Evolutionary conservation across 1,140 invertebrate species (phyloP).

Genomic region (Heliothis virescens): DNA sequence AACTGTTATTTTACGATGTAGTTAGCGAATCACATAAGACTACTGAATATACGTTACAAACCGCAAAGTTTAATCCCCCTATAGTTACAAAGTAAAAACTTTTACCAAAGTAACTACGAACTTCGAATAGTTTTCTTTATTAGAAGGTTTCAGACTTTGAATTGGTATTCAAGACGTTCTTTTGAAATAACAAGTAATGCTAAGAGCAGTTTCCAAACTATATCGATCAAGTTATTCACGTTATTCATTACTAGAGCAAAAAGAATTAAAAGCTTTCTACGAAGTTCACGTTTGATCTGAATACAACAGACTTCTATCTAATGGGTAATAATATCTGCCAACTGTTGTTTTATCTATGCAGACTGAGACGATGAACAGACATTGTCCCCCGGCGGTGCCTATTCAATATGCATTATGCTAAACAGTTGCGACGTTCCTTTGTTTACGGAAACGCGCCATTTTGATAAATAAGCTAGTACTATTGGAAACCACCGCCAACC

Average conservation of each 20-base stretch:
- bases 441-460: slow-evolving; percentile 53
- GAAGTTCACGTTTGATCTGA: slow-evolving; percentile 39
- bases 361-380: slow-evolving; percentile 30
- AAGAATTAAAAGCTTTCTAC: slow-evolving; percentile 8
- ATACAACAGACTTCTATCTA: slow-evolving; percentile 33
- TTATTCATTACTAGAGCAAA: slow-evolving; percentile 7
- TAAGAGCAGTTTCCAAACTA: slow-evolving; percentile 3
- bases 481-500: slow-evolving; percentile 36
- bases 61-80: background rate
- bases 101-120: background rate
- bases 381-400: slow-evolving; percentile 31
- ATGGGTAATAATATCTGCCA: slow-evolving; percentile 36
- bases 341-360: slow-evolving; percentile 33
- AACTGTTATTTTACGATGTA: background rate
- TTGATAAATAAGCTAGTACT: slow-evolving; percentile 49
- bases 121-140: slow-evolving; percentile 10
- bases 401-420: slow-evolving; percentile 57
- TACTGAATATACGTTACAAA: background rate
- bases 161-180: slow-evolving; percentile 6
- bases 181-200: background rate
- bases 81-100: background rate
- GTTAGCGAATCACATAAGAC: background rate
- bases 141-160: background rate
- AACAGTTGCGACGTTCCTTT: slow-evolving; percentile 54
- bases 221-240: background rate